These are phyloP conservation scores for Solenodon paradoxus DNA, from an alignment of 2,113 vertebrate species.

Conservation along the genomic window DNA sequence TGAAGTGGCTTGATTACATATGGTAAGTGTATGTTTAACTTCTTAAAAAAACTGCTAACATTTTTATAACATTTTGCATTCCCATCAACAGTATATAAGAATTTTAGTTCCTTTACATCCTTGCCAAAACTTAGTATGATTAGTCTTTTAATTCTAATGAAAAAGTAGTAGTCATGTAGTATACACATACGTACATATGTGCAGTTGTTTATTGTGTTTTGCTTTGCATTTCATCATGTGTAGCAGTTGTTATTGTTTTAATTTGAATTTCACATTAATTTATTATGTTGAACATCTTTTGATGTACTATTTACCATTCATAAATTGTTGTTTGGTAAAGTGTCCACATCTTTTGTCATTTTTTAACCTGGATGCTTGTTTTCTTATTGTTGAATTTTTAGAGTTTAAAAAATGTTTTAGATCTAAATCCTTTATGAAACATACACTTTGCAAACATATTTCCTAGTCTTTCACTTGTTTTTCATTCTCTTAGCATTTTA, in stretches of 20 bases:
- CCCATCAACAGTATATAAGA: no score
- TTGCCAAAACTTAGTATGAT: neutral
- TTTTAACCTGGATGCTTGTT: neutral
- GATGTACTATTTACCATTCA: neutral
- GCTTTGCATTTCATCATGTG: neutral
- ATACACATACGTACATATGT: neutral
- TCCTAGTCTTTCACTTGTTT: neutral
- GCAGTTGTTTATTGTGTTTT: neutral
- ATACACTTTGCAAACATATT: neutral
- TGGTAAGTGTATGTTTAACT: neutral
- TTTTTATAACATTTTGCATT: neutral
- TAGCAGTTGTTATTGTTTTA: no score
- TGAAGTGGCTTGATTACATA: neutral
- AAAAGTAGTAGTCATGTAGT: neutral
- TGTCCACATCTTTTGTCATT: neutral
- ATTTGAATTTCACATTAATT: neutral
- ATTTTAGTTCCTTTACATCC: neutral
- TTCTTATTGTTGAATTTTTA: neutral
- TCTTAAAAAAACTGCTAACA: neutral
- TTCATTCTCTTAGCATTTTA: neutral
- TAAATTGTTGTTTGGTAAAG: neutral
- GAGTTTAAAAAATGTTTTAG: neutral
- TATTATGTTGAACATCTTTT: neutral
- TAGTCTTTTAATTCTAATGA: neutral
- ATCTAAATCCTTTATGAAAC: no score